These are phyloP conservation scores for Grammatotria lemairii DNA, from an alignment of 2,113 vertebrate genomes.

Conservation along the genomic window DNA sequence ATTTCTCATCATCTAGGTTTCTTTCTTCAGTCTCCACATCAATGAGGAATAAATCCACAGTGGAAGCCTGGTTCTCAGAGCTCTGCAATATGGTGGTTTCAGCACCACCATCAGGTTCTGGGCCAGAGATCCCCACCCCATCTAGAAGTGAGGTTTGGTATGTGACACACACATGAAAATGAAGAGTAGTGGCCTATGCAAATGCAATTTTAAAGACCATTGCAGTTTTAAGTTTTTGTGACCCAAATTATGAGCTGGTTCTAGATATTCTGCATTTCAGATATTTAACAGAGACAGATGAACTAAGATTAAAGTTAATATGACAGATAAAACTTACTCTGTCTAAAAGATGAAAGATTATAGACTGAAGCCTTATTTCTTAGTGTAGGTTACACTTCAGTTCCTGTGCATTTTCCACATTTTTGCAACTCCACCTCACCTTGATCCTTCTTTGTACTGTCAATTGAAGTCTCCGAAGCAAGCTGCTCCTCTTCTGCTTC, in stretches of 20 bases:
- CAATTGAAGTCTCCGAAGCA: neutral
- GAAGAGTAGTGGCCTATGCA: slow-evolving; percentile 29
- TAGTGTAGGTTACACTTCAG: neutral
- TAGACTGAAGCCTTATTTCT: neutral
- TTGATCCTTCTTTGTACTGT: slow-evolving; percentile 12
- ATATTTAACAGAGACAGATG: neutral
- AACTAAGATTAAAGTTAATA: neutral
- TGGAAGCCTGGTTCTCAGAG: slow-evolving; percentile 3
- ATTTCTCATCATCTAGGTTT: neutral
- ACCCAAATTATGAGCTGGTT: neutral
- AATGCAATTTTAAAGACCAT: neutral
- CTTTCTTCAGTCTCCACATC: slow-evolving; percentile 17
- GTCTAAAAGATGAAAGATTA: neutral
- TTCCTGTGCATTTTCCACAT: neutral
- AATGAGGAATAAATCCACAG: neutral
- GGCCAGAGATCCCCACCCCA: slow-evolving; percentile 26
- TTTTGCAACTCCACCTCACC: slow-evolving; percentile 38
- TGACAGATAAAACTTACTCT: neutral
- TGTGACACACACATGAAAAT: slow-evolving; percentile 66
- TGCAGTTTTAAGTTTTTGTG: neutral
- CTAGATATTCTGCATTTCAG: neutral
- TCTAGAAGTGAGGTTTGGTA: slow-evolving; percentile 54
- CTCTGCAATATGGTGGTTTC: slow-evolving; percentile 9
- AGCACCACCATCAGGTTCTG: neutral
- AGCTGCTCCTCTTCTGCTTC: slow-evolving; percentile 5